phyloP scores from a whole-genome alignment of 1,140 invertebrate species.

The Diabrotica undecimpunctata region DNA sequence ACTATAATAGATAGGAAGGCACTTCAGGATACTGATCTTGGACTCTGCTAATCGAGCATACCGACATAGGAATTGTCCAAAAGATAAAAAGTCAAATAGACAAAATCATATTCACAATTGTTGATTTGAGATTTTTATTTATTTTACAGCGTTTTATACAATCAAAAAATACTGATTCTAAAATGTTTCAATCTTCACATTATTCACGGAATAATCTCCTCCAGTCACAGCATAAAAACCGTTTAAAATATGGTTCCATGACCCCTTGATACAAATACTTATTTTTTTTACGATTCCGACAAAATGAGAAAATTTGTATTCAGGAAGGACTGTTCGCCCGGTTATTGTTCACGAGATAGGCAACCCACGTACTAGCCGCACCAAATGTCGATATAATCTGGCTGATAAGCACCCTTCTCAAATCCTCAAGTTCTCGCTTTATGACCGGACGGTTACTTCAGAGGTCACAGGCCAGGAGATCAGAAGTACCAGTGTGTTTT shows the following conservation, averaged over 20 bases:
- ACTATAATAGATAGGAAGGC: too few relatives aligned
- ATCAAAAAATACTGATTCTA: too few relatives aligned
- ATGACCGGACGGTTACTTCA: constrained; percentile 2
- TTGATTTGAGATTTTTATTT: too few relatives aligned
- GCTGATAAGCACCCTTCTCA: constrained; percentile 38
- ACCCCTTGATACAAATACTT: constrained; percentile 23
- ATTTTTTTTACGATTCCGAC: constrained; percentile 25
- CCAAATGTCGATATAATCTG: constrained; percentile 42
- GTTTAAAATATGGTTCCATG: constrained; percentile 26
- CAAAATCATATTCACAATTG: too few relatives aligned
- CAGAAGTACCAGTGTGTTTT: constrained; percentile 1
- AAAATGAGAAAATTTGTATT: constrained; percentile 43
- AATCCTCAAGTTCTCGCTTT: constrained; percentile 16
- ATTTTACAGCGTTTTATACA: too few relatives aligned
- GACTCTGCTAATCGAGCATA: too few relatives aligned
- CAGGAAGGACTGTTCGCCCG: constrained; percentile 34
- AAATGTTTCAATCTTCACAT: too few relatives aligned
- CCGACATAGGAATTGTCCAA: too few relatives aligned
- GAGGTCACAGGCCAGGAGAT: constrained; percentile 17
- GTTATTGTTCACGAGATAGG: constrained; percentile 38
- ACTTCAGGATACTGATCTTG: too few relatives aligned
- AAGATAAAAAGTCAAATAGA: too few relatives aligned
- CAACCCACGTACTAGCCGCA: constrained; percentile 37
- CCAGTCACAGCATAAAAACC: too few relatives aligned
- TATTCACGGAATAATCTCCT: too few relatives aligned